These are phyloP conservation scores for Rhea americana DNA, from an alignment of 2,113 vertebrate species.

Conservation along the genomic window DNA sequence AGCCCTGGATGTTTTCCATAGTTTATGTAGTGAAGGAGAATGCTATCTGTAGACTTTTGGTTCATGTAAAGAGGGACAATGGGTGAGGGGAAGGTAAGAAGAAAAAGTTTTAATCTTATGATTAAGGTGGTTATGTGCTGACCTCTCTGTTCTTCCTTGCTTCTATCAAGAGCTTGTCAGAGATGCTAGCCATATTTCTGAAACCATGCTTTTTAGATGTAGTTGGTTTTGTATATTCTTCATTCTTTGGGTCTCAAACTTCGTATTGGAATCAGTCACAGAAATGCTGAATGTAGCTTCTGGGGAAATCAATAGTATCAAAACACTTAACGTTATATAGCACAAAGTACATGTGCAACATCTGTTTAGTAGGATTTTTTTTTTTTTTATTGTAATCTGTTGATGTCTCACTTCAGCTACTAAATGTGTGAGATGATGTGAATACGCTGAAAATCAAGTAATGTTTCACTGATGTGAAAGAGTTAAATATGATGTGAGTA, in stretches of 20 bases:
- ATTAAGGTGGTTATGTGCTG: not conserved
- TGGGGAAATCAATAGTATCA: not conserved
- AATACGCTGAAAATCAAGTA: not conserved
- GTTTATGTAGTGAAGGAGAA: not conserved
- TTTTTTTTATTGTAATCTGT: not conserved
- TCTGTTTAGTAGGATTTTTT: not conserved
- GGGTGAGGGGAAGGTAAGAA: not conserved
- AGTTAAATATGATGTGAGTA: not conserved
- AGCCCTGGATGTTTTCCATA: not conserved
- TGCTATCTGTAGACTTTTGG: not conserved
- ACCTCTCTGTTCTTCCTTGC: not conserved
- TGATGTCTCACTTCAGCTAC: not conserved
- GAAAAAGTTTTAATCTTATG: not conserved
- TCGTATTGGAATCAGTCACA: not conserved
- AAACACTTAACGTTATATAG: not conserved
- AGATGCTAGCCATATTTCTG: not conserved
- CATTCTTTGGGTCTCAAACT: not conserved
- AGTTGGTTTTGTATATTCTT: not conserved
- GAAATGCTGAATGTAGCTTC: not conserved
- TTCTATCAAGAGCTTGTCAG: not conserved
- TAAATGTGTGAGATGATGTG: not conserved
- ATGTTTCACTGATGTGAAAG: not conserved
- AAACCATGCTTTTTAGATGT: not conserved
- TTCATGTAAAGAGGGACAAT: not conserved
- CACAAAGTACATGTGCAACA: accelerated